Percentiles rank a stretch among this genome's conserved stretches.
These are phyloP conservation scores for Sinocyclocheilus rhinocerous DNA, from an alignment of 2,113 vertebrate genomes.

Conservation along the genomic window DNA sequence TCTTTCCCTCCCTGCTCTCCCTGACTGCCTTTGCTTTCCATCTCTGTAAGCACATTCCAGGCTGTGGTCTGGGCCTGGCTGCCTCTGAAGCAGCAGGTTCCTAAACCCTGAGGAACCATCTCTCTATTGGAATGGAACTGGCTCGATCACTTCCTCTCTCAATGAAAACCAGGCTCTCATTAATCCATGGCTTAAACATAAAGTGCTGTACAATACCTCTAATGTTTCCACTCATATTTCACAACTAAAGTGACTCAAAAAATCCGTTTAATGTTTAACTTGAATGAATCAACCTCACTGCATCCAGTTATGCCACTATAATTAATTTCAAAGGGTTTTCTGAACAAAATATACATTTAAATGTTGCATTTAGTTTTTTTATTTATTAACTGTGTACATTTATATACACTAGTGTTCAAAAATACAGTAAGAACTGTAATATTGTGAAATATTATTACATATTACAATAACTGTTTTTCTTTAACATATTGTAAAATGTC, in stretches of 20 bases:
- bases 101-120: conserved; percentile 25
- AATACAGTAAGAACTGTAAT: neutral
- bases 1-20: conserved; percentile 27
- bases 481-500: neutral
- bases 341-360: neutral
- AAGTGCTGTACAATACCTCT: neutral
- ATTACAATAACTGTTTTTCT: neutral
- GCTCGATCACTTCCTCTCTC: neutral
- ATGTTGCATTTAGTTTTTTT: neutral
- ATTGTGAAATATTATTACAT: neutral
- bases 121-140: neutral
- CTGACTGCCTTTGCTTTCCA: conserved; percentile 64
- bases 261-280: too few relatives aligned
- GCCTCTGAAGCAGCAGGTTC: conserved; percentile 63
- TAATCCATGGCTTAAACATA: neutral
- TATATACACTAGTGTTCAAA: neutral
- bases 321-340: neutral
- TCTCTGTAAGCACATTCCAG: conserved; percentile 75
- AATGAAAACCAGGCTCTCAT: neutral
- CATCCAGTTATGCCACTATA: neutral
- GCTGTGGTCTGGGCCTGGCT: conserved; percentile 60
- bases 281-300: neutral
- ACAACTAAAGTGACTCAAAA: neutral
- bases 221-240: neutral
- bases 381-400: neutral